phyloP scores from a whole-genome alignment of 1,140 invertebrate genomes.

The Drosophila simulans region DNA sequence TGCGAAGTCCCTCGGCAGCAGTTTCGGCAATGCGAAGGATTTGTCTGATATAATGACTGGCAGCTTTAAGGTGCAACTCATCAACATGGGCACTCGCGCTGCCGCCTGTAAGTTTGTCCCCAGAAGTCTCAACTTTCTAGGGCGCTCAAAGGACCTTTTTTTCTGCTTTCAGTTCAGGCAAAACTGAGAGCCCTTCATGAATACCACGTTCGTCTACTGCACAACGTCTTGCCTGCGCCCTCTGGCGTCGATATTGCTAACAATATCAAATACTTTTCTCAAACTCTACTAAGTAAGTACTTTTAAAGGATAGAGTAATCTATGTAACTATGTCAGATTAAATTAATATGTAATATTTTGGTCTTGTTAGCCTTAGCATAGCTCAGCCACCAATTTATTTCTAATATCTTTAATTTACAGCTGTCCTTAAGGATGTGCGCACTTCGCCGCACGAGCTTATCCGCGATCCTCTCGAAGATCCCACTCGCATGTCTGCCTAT shows the following conservation, averaged over 20 bases:
- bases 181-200: conserved; percentile 99
- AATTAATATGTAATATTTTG: too few relatives aligned
- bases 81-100: conserved; percentile 90
- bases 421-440: conserved; percentile 97
- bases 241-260: conserved; percentile 98
- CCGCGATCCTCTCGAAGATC: conserved; percentile 93
- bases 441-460: conserved; percentile 96
- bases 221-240: conserved; percentile 95
- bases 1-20: conserved; percentile 84
- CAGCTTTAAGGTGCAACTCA: conserved; percentile 87
- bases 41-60: conserved; percentile 85
- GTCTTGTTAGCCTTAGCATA: too few relatives aligned
- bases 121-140: conserved; percentile 51
- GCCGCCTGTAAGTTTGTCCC: conserved; percentile 88
- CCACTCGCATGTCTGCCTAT: conserved; percentile 93
- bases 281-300: conserved; percentile 96
- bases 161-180: conserved; percentile 92
- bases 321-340: too few relatives aligned
- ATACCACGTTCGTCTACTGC: conserved; percentile 95
- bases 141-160: not conserved
- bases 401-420: conserved; percentile 85
- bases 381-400: too few relatives aligned
- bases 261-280: conserved; percentile 98
- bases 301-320: too few relatives aligned
- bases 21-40: conserved; percentile 84